Evolutionary conservation across 2,113 vertebrate genomes (phyloP), one percentile per base, ranked within the genome.

Genomic region (Phoxinus phoxinus): DNA sequence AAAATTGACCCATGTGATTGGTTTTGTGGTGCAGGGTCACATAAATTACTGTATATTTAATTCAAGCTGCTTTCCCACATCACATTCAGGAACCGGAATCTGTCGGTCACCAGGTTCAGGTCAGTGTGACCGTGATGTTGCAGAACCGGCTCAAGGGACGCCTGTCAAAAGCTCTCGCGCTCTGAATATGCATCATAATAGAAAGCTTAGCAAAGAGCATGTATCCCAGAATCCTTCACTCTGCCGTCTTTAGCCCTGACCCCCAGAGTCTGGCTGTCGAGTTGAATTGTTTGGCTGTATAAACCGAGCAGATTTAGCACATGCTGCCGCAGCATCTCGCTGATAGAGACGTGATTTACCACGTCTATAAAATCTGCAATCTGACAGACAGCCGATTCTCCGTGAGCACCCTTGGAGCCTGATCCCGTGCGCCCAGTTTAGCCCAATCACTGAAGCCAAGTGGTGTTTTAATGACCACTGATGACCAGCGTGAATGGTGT

Each of bases 171-270:
- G 15, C 51, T 56, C 51, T 56, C 71, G 12, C 69, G 12, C 37
- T 1, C 32, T 10, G 4, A 69, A 69, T 71, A 44, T 41, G 63
- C 65, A 69, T 27, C 85, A 76, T 84, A 85, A 67, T 65, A 51
- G 65, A 15, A 85, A 81, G 79, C 71, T 73, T 73, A 44, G 71
- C 37, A 46, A 15, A 73, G 72, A 89, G 91, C 88, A 90, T 86
- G 90, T 89, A 88, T 81, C 74, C 74, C 74, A 51, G 74, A 76
- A 76, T 53, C 25, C 74, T 53, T 37, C 46, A 21, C 48, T 81
- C 58, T 27, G n/a, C 37, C 6, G 13, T 81, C 35, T 69, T 65
- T 69, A 67, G 61, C 79, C 79, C 19, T 51, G 79, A 81, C 19
- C 79, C 79, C 79, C 9, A 46, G 79, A 81, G 61, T 44, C 79